phyloP scores from a whole-genome alignment of 2,888 invertebrate species.

The Caenorhabditis sp. region DNA sequence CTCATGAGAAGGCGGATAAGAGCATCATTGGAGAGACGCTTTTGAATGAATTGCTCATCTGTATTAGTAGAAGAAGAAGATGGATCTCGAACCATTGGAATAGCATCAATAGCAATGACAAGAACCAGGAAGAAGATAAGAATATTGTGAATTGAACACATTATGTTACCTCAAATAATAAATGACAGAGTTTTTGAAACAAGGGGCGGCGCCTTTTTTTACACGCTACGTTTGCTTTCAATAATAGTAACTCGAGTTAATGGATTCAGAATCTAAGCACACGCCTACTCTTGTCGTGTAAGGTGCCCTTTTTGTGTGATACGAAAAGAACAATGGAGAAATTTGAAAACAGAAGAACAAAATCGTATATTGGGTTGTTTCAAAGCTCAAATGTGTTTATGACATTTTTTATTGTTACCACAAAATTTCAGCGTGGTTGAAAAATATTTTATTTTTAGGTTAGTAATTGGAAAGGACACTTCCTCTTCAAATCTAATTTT shows the following conservation, averaged over 20 bases:
- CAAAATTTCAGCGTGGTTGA: no score
- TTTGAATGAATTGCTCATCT: constrained; percentile 32
- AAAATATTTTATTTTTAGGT: no score
- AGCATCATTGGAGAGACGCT: constrained; percentile 50
- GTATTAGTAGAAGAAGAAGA: constrained; percentile 2
- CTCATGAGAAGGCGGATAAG: constrained; percentile 51
- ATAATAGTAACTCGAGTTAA: neutral
- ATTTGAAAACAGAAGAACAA: neutral
- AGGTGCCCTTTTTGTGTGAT: neutral
- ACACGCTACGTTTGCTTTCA: neutral
- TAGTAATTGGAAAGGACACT: no score
- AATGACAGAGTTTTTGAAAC: constrained; percentile 13
- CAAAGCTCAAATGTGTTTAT: no score
- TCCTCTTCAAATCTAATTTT: no score
- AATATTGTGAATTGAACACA: constrained; percentile 4
- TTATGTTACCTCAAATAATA: constrained; percentile 21
- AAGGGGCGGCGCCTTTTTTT: neutral
- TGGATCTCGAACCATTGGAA: constrained; percentile 37
- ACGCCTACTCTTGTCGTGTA: neutral
- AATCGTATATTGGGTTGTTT: no score
- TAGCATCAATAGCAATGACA: constrained; percentile 25
- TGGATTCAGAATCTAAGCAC: neutral
- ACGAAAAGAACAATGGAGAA: neutral
- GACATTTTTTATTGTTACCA: no score
- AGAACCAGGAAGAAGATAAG: constrained; percentile 13